Base-by-base conservation (phyloP, 2,113 vertebrate genomes). In the Archilochus colubris region DNA sequence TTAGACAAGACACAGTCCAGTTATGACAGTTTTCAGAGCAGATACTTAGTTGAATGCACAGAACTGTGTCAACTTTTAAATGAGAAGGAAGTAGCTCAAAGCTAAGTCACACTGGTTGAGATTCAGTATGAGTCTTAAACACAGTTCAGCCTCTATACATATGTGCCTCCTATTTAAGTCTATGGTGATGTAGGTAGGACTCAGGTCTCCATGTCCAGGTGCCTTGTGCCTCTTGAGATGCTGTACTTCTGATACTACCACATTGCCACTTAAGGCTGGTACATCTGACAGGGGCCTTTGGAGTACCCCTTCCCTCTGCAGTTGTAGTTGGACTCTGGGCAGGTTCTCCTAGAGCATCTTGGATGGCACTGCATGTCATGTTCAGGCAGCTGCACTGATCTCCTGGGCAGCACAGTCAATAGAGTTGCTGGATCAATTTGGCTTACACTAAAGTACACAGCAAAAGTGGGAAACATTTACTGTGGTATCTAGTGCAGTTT, bases 301-400 rank as follows among this genome's bases (percentile, higher is more conserved):
- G 63, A 31, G 46, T 48, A 54, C 16, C 4, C 7, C 2, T 53
- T 63, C 50, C 51, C n/a, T 58, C 30, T 79, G 57, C 53, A 61
- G 46, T 21, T 28, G 23, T 72, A 20, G 30, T 36, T 44, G 76
- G 91, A 22, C 36, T 62, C 33, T 31, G 24, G 25, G 46, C 36
- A 53, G 25, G 24, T 14, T 75, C 50, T 81, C 64, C 28, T 16
- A 21, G 28, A 22, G 16, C 55, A 31, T 48, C 51, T 70, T 0
- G 0, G 19, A 24, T 61, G 51, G 36, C 48, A 40, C 4, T 31
- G 5, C 46, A 3, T 22, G 61, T 12, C 3, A 7, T 61, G 2
- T 27, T 78, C 61, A 30, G 64, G 54, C 57, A 64, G 28, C 46
- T 69, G 50, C 70, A 24, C 75, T 43, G 30, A 88, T 40, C n/a